These are phyloP conservation scores for Symphodus melops DNA, from an alignment of 2,113 vertebrate species.

Conservation along the genomic window DNA sequence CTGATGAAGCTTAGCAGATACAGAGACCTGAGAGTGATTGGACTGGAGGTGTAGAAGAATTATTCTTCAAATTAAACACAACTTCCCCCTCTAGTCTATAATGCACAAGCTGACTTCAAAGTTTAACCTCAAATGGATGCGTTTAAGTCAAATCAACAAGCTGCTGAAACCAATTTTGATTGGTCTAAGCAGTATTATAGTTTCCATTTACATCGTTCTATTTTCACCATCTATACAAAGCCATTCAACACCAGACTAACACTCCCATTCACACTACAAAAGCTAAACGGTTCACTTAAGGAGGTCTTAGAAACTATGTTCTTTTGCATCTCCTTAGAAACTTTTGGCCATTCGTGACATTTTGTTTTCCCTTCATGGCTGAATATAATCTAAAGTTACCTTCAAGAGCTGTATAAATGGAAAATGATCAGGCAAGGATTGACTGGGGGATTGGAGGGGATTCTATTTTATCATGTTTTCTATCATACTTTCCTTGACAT, in stretches of 20 bases:
- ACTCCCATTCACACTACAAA: neutral
- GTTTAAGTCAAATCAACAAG: neutral
- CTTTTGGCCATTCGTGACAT: neutral
- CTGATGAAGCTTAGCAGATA: neutral
- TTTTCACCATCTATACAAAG: neutral
- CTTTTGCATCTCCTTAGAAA: neutral
- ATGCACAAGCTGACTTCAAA: neutral
- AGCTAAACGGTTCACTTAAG: neutral
- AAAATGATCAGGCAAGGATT: neutral
- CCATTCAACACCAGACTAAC: neutral
- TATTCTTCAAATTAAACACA: neutral
- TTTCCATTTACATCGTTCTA: neutral
- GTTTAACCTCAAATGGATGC: neutral
- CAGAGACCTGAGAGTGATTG: neutral
- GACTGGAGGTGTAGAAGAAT: neutral
- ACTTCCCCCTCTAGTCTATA: neutral
- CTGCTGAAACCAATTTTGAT: neutral
- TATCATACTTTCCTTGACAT: neutral
- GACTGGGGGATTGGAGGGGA: neutral
- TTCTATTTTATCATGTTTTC: constrained; percentile 4
- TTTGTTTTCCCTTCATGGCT: neutral
- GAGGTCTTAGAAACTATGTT: neutral
- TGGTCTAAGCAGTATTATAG: neutral
- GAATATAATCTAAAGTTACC: neutral
- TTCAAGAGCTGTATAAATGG: neutral